Evolutionary conservation across 1,140 invertebrate species (phyloP).

Genomic region (Drosophila simulans): DNA sequence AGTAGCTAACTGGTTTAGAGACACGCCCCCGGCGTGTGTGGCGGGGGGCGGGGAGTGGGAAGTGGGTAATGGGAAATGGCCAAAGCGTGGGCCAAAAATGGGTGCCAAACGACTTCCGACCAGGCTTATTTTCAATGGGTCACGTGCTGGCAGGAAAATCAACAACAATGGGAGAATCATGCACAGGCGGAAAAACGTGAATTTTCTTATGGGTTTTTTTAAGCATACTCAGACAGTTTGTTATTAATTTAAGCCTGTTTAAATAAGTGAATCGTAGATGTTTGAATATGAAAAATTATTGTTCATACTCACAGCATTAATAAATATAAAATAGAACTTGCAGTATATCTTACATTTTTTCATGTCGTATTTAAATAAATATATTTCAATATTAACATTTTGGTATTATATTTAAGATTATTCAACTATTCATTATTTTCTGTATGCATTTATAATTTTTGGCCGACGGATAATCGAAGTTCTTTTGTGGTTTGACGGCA

Average conservation of each 20-base stretch:
- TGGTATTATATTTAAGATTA: neutral
- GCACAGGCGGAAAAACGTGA: constrained; percentile 9
- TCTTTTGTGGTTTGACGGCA: constrained; percentile 30
- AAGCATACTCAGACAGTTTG: neutral
- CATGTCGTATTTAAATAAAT: too few relatives aligned
- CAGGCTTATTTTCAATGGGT: constrained; percentile 34
- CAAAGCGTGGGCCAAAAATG: constrained; percentile 26
- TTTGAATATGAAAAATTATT: too few relatives aligned
- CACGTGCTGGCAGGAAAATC: constrained; percentile 48
- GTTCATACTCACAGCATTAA: too few relatives aligned
- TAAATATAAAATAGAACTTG: too few relatives aligned
- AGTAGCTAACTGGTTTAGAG: constrained; percentile 48
- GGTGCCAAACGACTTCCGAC: constrained; percentile 48
- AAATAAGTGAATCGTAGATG: too few relatives aligned
- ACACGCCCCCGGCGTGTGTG: constrained; percentile 12
- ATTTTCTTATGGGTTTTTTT: neutral
- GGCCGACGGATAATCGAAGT: constrained; percentile 34
- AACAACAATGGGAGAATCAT: constrained; percentile 14
- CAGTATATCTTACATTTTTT: too few relatives aligned
- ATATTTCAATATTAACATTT: neutral
- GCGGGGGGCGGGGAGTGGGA: neutral
- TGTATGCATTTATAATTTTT: neutral
- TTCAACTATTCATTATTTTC: neutral
- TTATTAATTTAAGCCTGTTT: neutral
- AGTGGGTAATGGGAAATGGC: neutral